A percentile compares a stretch with the other conserved stretches of the same genome.
These are phyloP conservation scores for Muscidifurax raptorellus DNA, from an alignment of 1,140 invertebrate species.

Conservation along the genomic window DNA sequence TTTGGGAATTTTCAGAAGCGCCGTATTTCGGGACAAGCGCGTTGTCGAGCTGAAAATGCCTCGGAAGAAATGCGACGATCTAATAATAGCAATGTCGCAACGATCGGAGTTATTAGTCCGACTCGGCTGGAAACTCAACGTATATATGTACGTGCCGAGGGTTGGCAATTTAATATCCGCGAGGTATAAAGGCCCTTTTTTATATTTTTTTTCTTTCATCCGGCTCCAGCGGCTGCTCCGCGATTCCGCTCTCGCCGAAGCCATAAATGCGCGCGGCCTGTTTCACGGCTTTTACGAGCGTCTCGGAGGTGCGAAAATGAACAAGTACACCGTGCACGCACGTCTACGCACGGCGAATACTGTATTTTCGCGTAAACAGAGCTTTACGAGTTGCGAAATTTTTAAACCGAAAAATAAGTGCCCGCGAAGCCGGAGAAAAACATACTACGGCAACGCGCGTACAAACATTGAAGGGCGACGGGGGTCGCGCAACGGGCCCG, in stretches of 20 bases:
- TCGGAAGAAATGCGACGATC: neutral
- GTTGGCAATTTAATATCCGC: conserved; percentile 18
- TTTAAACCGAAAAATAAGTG: neutral
- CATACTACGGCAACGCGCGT: neutral
- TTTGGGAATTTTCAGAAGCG: neutral
- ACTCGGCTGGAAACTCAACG: neutral
- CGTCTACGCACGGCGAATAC: neutral
- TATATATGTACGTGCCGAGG: neutral
- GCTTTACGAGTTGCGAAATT: neutral
- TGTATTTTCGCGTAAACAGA: neutral
- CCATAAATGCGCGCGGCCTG: conserved; percentile 13
- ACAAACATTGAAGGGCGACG: neutral
- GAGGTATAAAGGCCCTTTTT: neutral
- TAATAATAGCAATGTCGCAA: neutral
- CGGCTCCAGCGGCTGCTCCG: neutral
- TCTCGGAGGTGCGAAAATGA: conserved; percentile 40
- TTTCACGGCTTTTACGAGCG: conserved; percentile 2
- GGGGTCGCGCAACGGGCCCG: neutral
- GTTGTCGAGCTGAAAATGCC: too few species aligned
- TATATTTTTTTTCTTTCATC: neutral
- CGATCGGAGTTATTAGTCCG: neutral
- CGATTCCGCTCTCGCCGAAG: neutral
- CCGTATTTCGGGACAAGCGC: neutral
- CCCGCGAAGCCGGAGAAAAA: neutral
- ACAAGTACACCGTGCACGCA: neutral